phyloP scores from a whole-genome alignment of 2,797 vertebrate genomes.

The Novumbra hubbsi region DNA sequence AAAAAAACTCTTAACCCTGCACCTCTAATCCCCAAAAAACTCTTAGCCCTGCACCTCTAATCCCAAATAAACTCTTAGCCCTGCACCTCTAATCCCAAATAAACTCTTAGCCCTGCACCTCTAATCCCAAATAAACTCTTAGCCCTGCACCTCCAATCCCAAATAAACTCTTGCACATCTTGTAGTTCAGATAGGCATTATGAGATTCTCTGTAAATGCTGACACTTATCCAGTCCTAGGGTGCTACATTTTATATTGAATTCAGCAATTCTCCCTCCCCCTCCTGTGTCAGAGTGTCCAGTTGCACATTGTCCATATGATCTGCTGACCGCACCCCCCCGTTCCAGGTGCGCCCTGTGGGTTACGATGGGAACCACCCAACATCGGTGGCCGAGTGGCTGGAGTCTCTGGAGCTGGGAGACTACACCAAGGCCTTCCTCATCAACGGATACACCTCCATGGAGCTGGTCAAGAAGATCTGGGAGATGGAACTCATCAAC shows the following conservation, averaged over 20 bases:
- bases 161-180: not conserved
- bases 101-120: not conserved
- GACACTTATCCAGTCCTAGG: no score
- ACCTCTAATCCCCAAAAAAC: not conserved
- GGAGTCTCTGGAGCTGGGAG: slow-evolving; percentile 93
- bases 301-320: not conserved
- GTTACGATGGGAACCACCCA: slow-evolving; percentile 93
- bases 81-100: not conserved
- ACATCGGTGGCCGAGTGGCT: slow-evolving; percentile 96
- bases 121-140: not conserved
- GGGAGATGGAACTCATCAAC: slow-evolving; percentile 98
- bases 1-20: not conserved
- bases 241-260: not conserved
- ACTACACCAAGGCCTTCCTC: slow-evolving; percentile 97
- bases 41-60: no score
- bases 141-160: not conserved
- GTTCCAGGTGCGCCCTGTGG: slow-evolving; percentile 87
- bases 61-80: not conserved
- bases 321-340: not conserved
- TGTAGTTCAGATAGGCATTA: not conserved
- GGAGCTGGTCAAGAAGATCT: slow-evolving; percentile 98
- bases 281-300: not conserved
- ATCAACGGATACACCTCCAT: slow-evolving; percentile 97
- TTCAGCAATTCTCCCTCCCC: not conserved
- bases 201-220: no score